phyloP scores from a whole-genome alignment of 92 coral and sea anemone genomes.

The Metridium senile region DNA sequence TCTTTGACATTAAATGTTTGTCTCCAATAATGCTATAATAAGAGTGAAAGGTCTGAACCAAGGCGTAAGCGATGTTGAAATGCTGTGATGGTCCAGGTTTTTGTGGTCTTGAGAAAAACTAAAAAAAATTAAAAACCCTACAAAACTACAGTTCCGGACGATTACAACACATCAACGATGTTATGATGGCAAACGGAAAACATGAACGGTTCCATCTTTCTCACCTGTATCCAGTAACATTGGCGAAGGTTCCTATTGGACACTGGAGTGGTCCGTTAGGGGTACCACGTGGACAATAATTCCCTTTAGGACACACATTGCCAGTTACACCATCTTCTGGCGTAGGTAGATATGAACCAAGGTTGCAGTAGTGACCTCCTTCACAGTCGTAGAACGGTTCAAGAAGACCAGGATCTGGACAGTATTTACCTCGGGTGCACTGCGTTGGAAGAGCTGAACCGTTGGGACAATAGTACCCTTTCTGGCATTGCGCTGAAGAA shows the following conservation, averaged over 20 bases:
- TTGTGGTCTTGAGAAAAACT: no score
- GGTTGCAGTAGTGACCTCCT: constrained; percentile 83
- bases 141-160: no score
- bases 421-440: constrained; percentile 89
- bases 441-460: constrained; percentile 78
- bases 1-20: no score
- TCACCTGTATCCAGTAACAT: constrained; percentile 92
- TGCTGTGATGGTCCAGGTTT: no score
- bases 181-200: no score
- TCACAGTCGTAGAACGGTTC: constrained; percentile 87
- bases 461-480: constrained; percentile 86
- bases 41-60: no score
- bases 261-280: constrained; percentile 66
- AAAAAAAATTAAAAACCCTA: no score
- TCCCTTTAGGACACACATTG: constrained; percentile 87
- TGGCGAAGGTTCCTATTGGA: constrained; percentile 85
- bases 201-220: neutral
- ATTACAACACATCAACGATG: no score
- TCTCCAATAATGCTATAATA: no score
- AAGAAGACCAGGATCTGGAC: constrained; percentile 61
- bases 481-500: constrained; percentile 71
- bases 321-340: constrained; percentile 83
- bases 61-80: no score
- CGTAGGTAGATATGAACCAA: constrained; percentile 58
- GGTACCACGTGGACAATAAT: constrained; percentile 87